Base-by-base conservation (phyloP, 1,140 invertebrate genomes). In the Schlechtendalia chinensis region DNA sequence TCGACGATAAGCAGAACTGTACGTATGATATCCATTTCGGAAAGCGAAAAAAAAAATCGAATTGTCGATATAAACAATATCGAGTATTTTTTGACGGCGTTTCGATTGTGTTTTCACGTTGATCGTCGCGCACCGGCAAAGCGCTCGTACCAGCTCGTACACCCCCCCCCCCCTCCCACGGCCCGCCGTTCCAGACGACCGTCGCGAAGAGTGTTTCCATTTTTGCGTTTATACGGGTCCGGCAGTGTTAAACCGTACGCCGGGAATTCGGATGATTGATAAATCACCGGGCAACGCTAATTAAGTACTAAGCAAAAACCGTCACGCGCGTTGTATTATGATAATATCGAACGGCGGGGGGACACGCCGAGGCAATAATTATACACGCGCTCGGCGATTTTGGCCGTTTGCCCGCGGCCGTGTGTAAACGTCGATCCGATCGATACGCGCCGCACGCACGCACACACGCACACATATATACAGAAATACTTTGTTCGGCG, bases 231-330 rank as follows among this genome's bases (percentile, higher is more conserved):
- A 53, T 72, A 63, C 22, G 32, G 32, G 32, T 39, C 3, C 3
- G 32, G 32, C 32, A 8, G 32, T 8, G 32, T 39, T 39, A 39
- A 39, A n/a, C n/a, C n/a, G 3, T 39, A 39, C 32, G 8, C 32
- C 8, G 32, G n/a, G n/a, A 39, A 16, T 17, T 54, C 17, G 54
- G 50, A 19, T 8, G 50, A 72, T 72, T 72, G 47, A 72, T 72
- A 72, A 72, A 54, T n/a, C 67, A 50, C 67, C 27, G 47, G 24
- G 53, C 39, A 71, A 71, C 67, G 14, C n/a, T 71, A 71, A 71
- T 53, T 71, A 53, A 27, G 47, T 5, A 71, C 47, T 53, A 53
- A 53, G 47, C 67, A 53, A 71, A n/a, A 53, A 71, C 47, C 67
- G 67, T 71, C 67, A 71, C 61, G 8, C 61, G 17, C 24, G 17